Conservation (phyloP, 1,140 invertebrate species). For the Drosophila obscura region DNA sequence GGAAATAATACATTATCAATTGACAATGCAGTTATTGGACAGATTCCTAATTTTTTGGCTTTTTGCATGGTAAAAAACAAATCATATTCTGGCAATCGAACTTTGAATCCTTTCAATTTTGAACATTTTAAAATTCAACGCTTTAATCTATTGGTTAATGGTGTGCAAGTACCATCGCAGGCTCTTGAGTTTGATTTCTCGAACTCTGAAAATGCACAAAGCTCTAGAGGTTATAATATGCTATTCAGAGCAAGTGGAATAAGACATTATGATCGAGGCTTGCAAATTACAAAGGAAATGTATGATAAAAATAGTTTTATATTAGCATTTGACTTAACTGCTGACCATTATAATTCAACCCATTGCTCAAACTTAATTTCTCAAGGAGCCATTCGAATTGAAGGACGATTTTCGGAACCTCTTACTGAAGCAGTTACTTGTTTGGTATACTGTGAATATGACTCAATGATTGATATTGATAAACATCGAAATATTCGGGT, state of each 20-base stretch:
- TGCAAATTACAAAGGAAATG: constrained; percentile 8
- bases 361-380: constrained; percentile 1
- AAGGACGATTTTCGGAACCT: neutral
- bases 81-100: too few relatives aligned
- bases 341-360: constrained; percentile 4
- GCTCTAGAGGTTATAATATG: neutral
- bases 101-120: too few relatives aligned
- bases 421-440: neutral
- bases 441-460: neutral
- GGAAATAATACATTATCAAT: too few relatives aligned
- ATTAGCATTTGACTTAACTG: constrained; percentile 8
- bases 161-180: too few relatives aligned
- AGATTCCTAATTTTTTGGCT: too few relatives aligned
- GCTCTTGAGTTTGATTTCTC: too few relatives aligned
- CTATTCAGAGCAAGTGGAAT: constrained; percentile 3
- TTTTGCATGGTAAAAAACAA: too few relatives aligned
- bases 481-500: neutral
- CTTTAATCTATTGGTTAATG: too few relatives aligned
- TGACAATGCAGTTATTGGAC: too few relatives aligned
- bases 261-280: constrained; percentile 9
- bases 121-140: too few relatives aligned
- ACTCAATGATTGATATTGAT: constrained; percentile 1
- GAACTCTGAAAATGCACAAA: too few relatives aligned
- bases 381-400: neutral
- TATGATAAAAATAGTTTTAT: constrained; percentile 9